Base-by-base conservation (phyloP, 1,140 invertebrate species). In the Cyclargus thomasi region DNA sequence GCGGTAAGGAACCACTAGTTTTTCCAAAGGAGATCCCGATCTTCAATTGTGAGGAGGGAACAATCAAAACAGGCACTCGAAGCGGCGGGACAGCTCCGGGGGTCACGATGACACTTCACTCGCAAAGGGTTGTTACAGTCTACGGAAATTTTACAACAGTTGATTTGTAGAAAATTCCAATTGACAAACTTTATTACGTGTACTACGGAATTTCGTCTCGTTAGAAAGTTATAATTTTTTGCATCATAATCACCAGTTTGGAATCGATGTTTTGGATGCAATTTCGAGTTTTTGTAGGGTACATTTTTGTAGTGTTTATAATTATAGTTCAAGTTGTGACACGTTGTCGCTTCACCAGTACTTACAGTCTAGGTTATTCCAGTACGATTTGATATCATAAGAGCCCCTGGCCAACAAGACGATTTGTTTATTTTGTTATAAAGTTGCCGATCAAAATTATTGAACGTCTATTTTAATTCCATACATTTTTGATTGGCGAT, bases 111-210 rank as follows among this genome's bases (percentile, higher is more conserved):
- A 67, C 71, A 63, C 78, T 81, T 68, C 65, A 70, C 29, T 63
- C 64, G 71, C 80, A 81, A 82, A 82, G 80, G 81, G 81, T 82
- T 82, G 81, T 82, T 82, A 78, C 78, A 74, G 76, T 71, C 73
- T 71, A 73, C 74, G 76, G 74, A 73, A 78, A 75, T 79, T 81
- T 81, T 76, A 80, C 76, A 79, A 82, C 76, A 69, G 76, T 75
- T 82, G 78, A 83, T 83, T 82, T 81, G 72, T 75, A 81, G 74
- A 75, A 79, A 78, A 81, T 78, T 76, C 76, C 76, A 74, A 83
- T 81, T 79, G 78, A 73, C 73, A 75, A 72, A 72, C 20, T 36
- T 53, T 63, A 64, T 75, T 78, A 73, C 79, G 74, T 80, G 67
- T 78, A 47, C 39, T 47, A 11, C 2, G 8, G 8, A 47, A 47